Evolutionary conservation across 2,797 vertebrate species (phyloP), one percentile per base, ranked within the genome.

Genomic region (Calcarius lapponicus): DNA sequence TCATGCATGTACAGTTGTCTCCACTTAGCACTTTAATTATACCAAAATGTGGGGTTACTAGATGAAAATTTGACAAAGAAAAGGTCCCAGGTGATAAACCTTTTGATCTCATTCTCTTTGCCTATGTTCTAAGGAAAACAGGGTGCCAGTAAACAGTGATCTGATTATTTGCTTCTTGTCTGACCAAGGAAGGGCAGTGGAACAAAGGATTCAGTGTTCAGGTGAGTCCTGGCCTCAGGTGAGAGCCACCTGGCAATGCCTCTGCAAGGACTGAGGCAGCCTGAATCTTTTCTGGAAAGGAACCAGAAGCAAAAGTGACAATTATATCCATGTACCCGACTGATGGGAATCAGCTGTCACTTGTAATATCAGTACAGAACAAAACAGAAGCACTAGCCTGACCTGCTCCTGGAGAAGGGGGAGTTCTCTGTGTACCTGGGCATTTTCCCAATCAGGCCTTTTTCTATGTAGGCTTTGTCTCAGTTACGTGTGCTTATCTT

Each of bases 151-250:
- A 47, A 88, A 69, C 13, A 62, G 43, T 3, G 5, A 45, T 62
- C 47, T 83, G 36, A 80, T 75, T 88, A 69, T 66, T 79, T 86
- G 53, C 19, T 51, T 65, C 25, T 36, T 45, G 12, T 60, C 56
- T 79, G 51, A 66, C 38, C 3, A 13, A 86, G 58, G n/a, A 78
- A 75, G 47, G 71, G 47, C 66, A 75, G 12, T 10, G 12, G 69
- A 95, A 91, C 91, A 96, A 95, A 93, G 48, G 9, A 56, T 17
- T n/a, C 61, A 54, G 32, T 90, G 73, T 94, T 90, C 65, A 60
- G 75, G 76, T 51, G 72, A 83, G 69, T 40, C 75, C 58, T 57
- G 75, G 38, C 45, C 34, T 73, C 5, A 13, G 40, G 40, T 29
- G 26, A 84, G 65, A 83, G 50, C 26, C 34, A 76, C 16, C 29